Conservation (phyloP, 2,888 invertebrate species). For the Drosophila aldrichi region DNA sequence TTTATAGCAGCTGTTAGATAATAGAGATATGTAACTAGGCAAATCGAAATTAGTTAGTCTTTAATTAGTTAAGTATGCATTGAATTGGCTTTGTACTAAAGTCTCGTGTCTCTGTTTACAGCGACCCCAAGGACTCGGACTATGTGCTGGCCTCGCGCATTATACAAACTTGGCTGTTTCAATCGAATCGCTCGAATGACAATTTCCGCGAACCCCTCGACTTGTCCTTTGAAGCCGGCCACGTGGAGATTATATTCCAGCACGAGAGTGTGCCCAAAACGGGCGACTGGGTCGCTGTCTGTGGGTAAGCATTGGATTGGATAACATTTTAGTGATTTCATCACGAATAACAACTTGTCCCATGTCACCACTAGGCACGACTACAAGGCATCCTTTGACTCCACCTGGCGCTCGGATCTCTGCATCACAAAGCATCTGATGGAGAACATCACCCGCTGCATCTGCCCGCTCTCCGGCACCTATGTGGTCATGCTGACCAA, state of each 20-base stretch:
- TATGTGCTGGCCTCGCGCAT: slow-evolving; percentile 85
- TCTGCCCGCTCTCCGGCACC: slow-evolving; percentile 88
- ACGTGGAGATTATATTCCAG: slow-evolving; percentile 85
- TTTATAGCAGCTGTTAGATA: neutral
- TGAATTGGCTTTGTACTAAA: no score
- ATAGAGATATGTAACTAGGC: no score
- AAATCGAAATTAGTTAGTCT: no score
- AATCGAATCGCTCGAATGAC: slow-evolving; percentile 85
- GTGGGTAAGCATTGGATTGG: slow-evolving; percentile 79
- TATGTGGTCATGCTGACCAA: slow-evolving; percentile 88
- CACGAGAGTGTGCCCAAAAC: slow-evolving; percentile 83
- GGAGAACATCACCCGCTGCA: slow-evolving; percentile 87
- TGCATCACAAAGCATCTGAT: slow-evolving; percentile 87
- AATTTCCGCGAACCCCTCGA: slow-evolving; percentile 84
- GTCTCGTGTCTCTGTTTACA: slow-evolving; percentile 32
- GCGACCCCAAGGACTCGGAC: slow-evolving; percentile 83
- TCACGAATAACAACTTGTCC: neutral
- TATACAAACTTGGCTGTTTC: slow-evolving; percentile 85
- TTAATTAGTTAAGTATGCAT: no score
- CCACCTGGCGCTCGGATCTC: slow-evolving; percentile 88
- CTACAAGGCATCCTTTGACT: slow-evolving; percentile 86
- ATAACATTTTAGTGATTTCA: neutral
- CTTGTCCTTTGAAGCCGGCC: slow-evolving; percentile 84
- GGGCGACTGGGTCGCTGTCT: slow-evolving; percentile 84
- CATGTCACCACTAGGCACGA: slow-evolving; percentile 77